phyloP scores from a whole-genome alignment of 2,113 vertebrate species.

The Paraplagusia blochii region DNA sequence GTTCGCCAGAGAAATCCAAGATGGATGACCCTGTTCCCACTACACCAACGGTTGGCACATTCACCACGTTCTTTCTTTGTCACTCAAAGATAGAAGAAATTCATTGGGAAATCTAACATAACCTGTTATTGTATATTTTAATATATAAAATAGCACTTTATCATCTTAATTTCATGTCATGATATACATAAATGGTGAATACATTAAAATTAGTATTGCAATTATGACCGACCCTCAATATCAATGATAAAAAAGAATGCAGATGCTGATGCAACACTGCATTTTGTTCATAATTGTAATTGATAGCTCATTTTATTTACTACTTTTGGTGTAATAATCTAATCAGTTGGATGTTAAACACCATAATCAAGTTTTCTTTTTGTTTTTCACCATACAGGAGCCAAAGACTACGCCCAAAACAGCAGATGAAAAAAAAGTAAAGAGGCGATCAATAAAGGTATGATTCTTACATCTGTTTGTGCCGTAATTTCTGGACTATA shows the following conservation, averaged over 20 bases:
- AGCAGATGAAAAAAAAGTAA: slow-evolving; percentile 53
- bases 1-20: slow-evolving; percentile 81
- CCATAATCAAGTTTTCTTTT: not conserved
- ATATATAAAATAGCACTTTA: too few species aligned
- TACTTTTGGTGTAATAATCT: not conserved
- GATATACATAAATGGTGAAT: too few species aligned
- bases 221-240: too few species aligned
- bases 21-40: slow-evolving; percentile 28
- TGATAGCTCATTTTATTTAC: not conserved
- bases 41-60: slow-evolving; percentile 62
- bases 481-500: too few species aligned
- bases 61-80: not conserved
- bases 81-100: too few species aligned
- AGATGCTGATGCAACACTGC: too few species aligned
- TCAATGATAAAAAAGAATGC: too few species aligned
- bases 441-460: slow-evolving; percentile 75
- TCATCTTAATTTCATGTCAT: too few species aligned
- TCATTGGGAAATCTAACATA: too few species aligned
- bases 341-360: not conserved
- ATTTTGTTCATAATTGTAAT: too few species aligned
- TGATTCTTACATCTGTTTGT: not conserved
- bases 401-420: slow-evolving; percentile 55
- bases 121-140: too few species aligned
- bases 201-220: too few species aligned
- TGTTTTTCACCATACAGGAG: slow-evolving; percentile 37